phyloP scores from a whole-genome alignment of 2,113 vertebrate species.

The Malurus melanocephalus region DNA sequence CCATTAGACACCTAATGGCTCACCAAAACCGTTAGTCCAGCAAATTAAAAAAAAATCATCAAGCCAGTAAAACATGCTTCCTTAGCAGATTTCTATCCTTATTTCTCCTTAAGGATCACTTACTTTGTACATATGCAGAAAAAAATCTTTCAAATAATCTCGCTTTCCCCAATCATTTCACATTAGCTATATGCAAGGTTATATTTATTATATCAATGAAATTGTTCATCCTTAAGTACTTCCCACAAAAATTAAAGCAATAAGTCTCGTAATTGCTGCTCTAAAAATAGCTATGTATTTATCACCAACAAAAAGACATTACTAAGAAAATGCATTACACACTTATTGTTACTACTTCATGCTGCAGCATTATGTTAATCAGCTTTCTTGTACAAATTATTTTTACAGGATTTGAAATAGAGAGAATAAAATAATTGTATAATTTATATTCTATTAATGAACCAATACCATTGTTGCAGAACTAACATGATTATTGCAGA shows the following conservation, averaged over 20 bases:
- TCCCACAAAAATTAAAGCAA: not conserved
- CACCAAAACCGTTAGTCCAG: not conserved
- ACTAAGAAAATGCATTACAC: not conserved
- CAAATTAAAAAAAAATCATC: not conserved
- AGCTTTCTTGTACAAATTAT: not conserved
- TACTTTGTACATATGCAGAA: not conserved
- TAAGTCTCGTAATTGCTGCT: not conserved
- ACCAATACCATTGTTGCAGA: not conserved
- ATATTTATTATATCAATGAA: not conserved
- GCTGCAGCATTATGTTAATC: not conserved
- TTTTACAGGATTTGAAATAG: not conserved
- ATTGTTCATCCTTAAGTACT: not conserved
- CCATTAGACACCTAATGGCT: conserved; percentile 2
- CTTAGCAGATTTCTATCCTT: not conserved
- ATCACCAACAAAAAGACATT: not conserved
- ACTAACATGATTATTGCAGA: not conserved
- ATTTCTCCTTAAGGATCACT: not conserved
- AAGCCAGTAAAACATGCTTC: not conserved
- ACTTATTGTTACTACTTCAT: not conserved
- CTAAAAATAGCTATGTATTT: not conserved
- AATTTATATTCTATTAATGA: not conserved
- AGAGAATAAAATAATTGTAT: not conserved
- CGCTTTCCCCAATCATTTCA: not conserved
- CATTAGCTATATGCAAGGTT: not conserved
- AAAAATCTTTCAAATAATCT: not conserved